Conservation (phyloP, 2,113 vertebrate genomes). For the Cricetomys ansorgei region DNA sequence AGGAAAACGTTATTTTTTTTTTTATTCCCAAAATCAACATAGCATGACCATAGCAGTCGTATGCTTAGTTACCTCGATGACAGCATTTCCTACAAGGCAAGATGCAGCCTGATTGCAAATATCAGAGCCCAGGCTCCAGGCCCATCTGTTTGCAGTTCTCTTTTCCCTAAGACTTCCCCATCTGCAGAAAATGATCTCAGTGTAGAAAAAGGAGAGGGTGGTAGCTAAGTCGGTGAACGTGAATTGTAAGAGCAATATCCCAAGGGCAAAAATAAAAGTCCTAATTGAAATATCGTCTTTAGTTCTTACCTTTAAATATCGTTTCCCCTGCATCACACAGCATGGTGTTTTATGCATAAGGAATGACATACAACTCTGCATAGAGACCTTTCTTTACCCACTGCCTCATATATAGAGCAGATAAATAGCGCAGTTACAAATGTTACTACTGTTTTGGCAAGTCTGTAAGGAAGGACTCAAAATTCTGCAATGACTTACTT, state of each 20-base stretch:
- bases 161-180: neutral
- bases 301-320: constrained; percentile 24
- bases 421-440: constrained; percentile 13
- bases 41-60: neutral
- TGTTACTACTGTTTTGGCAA: neutral
- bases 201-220: neutral
- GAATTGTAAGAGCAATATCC: neutral
- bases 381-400: constrained; percentile 43
- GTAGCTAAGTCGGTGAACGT: neutral
- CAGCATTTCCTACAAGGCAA: neutral
- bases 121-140: neutral
- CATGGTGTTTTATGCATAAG: neutral
- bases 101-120: neutral
- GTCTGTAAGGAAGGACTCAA: neutral
- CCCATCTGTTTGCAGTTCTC: constrained; percentile 42
- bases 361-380: neutral
- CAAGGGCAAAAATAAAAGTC: neutral
- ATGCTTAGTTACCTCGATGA: constrained; percentile 37
- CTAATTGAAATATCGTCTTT: neutral
- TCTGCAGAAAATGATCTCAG: constrained; percentile 13
- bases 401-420: neutral
- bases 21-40: constrained; percentile 29
- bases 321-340: neutral
- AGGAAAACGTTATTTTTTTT: constrained; percentile 28
- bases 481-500: constrained; percentile 39